These are phyloP conservation scores for Druon quercuslanigerum DNA, from an alignment of 1,140 invertebrate species.

Conservation along the genomic window DNA sequence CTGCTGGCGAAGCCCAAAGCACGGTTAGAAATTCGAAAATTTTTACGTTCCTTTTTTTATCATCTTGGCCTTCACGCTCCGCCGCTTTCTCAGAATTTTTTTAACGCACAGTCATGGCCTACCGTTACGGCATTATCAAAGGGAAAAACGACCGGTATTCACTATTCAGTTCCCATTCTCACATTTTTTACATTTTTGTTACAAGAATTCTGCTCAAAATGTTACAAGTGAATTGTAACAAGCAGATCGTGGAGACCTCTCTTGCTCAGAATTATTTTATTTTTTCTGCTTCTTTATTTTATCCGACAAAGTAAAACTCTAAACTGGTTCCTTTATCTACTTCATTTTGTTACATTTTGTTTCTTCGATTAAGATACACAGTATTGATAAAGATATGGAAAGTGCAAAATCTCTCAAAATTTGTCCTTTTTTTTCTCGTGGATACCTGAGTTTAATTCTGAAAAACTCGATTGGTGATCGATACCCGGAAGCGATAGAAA, in stretches of 20 bases:
- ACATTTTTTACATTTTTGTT: constrained; percentile 37
- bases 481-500: constrained; percentile 22
- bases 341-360: too few relatives aligned
- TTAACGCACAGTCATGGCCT: constrained; percentile 51
- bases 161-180: constrained; percentile 32
- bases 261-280: too few relatives aligned
- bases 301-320: too few relatives aligned
- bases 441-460: background rate
- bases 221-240: too few relatives aligned
- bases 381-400: too few relatives aligned
- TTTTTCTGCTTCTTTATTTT: too few relatives aligned
- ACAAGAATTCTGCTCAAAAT: too few relatives aligned
- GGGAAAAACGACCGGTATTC: constrained; percentile 23
- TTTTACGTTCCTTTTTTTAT: constrained; percentile 57
- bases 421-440: background rate
- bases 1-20: constrained; percentile 36
- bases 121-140: constrained; percentile 15
- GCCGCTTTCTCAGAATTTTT: constrained; percentile 64
- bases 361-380: too few relatives aligned
- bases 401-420: too few relatives aligned
- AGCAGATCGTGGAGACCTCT: too few relatives aligned
- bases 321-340: too few relatives aligned
- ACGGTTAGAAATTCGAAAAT: constrained; percentile 61
- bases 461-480: constrained; percentile 15
- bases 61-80: constrained; percentile 58